Evolutionary conservation across 2,797 vertebrate species (phyloP).

Genomic region (Acanthiza pusilla): DNA sequence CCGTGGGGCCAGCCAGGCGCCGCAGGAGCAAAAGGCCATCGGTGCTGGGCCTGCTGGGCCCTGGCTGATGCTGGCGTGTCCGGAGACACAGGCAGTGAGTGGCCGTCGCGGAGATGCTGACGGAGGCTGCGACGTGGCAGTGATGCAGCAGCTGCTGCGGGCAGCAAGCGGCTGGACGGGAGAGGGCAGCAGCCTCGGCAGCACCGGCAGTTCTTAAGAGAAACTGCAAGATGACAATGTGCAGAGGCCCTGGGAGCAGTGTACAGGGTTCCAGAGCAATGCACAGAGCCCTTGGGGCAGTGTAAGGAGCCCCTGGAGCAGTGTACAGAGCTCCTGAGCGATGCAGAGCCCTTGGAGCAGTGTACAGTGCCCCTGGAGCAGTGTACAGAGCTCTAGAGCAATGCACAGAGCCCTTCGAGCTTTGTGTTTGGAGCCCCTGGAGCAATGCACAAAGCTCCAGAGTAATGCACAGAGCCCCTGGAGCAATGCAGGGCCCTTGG

Average conservation of each 20-base stretch:
- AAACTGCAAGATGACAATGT: neutral
- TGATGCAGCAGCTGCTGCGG: neutral
- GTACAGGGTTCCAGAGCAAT: neutral
- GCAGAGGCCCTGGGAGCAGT: neutral
- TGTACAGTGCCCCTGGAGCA: neutral
- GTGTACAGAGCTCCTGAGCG: neutral
- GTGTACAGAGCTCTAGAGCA: no score
- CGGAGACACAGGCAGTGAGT: conserved; percentile 36
- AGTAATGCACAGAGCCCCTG: neutral
- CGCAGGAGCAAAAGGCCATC: conserved; percentile 59
- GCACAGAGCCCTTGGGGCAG: neutral
- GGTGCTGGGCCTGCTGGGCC: conserved; percentile 26
- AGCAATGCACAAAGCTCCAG: no score
- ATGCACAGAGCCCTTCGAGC: neutral
- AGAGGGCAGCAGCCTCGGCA: conserved; percentile 32
- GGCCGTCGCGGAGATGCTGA: neutral
- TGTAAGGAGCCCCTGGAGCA: neutral
- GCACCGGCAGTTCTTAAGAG: neutral
- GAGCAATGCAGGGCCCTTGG: neutral
- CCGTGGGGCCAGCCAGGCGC: neutral
- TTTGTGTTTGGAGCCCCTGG: no score
- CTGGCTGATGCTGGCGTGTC: conserved; percentile 43
- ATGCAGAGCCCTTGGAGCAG: neutral
- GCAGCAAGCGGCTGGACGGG: neutral
- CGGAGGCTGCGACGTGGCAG: conserved; percentile 43